These are phyloP conservation scores for Sipha flava DNA, from an alignment of 1,140 invertebrate genomes.

Conservation along the genomic window DNA sequence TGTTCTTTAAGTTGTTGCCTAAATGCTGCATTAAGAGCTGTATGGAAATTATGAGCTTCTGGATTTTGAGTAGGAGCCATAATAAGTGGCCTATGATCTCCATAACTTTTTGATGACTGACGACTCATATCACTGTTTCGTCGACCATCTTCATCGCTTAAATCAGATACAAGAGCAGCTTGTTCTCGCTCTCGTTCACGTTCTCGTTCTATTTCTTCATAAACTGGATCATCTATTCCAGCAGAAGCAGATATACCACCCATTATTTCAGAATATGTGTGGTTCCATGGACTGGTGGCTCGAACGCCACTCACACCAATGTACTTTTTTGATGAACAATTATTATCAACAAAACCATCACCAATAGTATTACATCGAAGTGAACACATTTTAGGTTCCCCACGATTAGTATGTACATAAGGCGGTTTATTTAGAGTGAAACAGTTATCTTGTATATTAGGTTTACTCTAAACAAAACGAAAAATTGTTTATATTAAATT, in stretches of 20 bases:
- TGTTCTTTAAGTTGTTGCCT: constrained; percentile 52
- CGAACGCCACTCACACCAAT: constrained; percentile 33
- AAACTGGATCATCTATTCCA: constrained; percentile 61
- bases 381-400: neutral
- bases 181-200: constrained; percentile 43
- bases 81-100: constrained; percentile 67
- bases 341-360: constrained; percentile 15
- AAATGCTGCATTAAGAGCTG: constrained; percentile 41
- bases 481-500: neutral
- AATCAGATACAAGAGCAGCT: constrained; percentile 60
- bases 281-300: constrained; percentile 46
- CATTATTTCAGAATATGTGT: constrained; percentile 55
- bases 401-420: constrained; percentile 9
- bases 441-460: constrained; percentile 19
- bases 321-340: constrained; percentile 12
- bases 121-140: constrained; percentile 67
- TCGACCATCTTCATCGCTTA: constrained; percentile 68
- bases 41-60: constrained; percentile 44
- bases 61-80: constrained; percentile 51
- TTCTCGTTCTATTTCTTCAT: constrained; percentile 66
- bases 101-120: constrained; percentile 68
- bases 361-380: constrained; percentile 12
- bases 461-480: constrained; percentile 4
- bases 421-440: constrained; percentile 6
- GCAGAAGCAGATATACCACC: constrained; percentile 44